Percentiles rank a stretch among this genome's conserved stretches.
Conservation (phyloP, 2,797 vertebrate genomes). For the Megaceryle alcyon region DNA sequence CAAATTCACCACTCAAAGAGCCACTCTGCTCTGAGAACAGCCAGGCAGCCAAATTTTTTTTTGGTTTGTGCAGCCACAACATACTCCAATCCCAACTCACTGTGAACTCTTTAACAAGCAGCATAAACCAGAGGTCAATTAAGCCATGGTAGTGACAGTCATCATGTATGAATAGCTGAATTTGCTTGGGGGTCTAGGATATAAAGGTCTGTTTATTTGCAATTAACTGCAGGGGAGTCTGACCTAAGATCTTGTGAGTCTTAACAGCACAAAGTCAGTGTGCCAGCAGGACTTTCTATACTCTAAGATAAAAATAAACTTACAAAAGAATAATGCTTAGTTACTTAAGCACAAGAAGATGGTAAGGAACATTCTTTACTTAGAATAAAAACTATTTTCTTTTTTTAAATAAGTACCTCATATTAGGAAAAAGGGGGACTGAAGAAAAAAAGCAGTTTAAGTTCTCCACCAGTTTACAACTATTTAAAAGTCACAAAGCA, state of each 20-base stretch:
- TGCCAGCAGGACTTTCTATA: background rate
- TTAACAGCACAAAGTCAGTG: background rate
- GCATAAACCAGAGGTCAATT: background rate
- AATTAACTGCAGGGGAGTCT: background rate
- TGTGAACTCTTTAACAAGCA: background rate
- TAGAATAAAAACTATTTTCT: background rate
- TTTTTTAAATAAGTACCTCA: background rate
- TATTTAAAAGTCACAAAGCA: background rate
- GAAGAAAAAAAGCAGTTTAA: background rate
- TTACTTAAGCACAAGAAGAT: background rate
- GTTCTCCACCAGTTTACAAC: background rate
- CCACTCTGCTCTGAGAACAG: background rate
- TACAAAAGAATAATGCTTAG: background rate
- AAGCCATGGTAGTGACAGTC: background rate
- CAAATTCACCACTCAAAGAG: background rate
- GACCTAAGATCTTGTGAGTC: background rate
- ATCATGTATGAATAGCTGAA: background rate
- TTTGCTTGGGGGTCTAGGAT: background rate
- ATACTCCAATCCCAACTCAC: background rate
- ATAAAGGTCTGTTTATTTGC: background rate
- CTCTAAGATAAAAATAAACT: background rate
- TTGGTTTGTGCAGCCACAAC: background rate
- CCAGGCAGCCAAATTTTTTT: accelerated
- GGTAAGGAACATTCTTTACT: background rate
- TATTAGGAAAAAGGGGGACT: background rate